phyloP scores from a whole-genome alignment of 2,888 invertebrate genomes.

The Coleophora flavipennella region DNA sequence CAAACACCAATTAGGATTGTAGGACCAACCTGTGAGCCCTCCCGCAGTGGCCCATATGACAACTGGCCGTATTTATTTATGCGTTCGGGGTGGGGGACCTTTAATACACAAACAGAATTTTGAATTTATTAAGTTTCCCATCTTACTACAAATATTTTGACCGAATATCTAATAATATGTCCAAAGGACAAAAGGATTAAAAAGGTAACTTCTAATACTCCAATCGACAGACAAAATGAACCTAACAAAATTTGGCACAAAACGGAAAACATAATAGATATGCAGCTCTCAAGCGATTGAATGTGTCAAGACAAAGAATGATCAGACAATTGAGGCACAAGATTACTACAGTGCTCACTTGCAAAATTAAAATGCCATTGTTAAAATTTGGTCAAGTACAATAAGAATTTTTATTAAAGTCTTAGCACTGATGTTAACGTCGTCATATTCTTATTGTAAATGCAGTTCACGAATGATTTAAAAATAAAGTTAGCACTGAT shows the following conservation, averaged over 20 bases:
- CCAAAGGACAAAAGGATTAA: slow-evolving; percentile 44
- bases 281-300: slow-evolving; percentile 39
- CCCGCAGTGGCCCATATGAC: slow-evolving; percentile 78
- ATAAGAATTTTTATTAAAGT: slow-evolving; percentile 14
- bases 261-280: slow-evolving; percentile 26
- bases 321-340: slow-evolving; percentile 25
- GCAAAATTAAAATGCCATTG: slow-evolving; percentile 10
- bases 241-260: slow-evolving; percentile 27
- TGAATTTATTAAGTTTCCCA: slow-evolving; percentile 44
- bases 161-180: slow-evolving; percentile 45
- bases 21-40: slow-evolving; percentile 77
- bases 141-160: slow-evolving; percentile 30
- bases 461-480: slow-evolving; percentile 14
- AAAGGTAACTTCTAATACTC: slow-evolving; percentile 25
- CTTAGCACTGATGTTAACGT: no score
- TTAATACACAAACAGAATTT: slow-evolving; percentile 75
- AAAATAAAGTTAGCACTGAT: slow-evolving; percentile 30
- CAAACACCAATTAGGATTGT: slow-evolving; percentile 68
- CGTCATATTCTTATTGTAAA: slow-evolving; percentile 39
- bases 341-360: slow-evolving; percentile 25
- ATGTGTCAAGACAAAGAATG: slow-evolving; percentile 31
- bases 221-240: slow-evolving; percentile 30
- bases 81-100: slow-evolving; percentile 77
- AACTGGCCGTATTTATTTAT: slow-evolving; percentile 76
- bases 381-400: slow-evolving; percentile 3